Conservation (phyloP, 2,797 vertebrate genomes). For the Chelon auratus region DNA sequence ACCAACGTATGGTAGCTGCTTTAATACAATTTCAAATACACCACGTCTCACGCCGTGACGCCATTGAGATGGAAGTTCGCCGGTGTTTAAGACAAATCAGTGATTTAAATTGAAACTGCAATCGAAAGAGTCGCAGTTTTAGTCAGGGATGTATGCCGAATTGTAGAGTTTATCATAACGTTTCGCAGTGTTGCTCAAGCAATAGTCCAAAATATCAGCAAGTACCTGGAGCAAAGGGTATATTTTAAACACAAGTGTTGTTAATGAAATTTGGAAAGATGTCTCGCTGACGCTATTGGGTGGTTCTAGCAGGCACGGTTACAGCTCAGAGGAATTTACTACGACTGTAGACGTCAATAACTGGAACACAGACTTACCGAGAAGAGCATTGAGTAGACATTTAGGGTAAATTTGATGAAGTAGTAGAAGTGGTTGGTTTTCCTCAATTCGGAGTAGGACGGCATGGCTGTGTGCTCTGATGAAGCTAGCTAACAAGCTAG, state of each 20-base stretch:
- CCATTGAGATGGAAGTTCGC: neutral
- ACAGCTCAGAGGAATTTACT: neutral
- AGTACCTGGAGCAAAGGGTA: rapidly evolving
- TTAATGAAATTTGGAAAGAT: conserved; percentile 15
- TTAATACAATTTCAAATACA: neutral
- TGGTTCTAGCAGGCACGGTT: conserved; percentile 25
- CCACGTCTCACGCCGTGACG: neutral
- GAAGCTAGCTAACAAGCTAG: conserved; percentile 54
- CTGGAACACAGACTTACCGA: conserved; percentile 82
- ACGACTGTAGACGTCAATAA: neutral
- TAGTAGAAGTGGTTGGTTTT: conserved; percentile 87
- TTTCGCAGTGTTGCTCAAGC: rapidly evolving
- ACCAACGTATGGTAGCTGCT: neutral
- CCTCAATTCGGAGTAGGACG: conserved; percentile 81
- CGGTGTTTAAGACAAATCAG: neutral
- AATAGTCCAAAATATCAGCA: rapidly evolving
- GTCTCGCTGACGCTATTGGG: conserved; percentile 16
- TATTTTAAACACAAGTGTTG: conserved; percentile 8
- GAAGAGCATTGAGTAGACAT: conserved; percentile 89
- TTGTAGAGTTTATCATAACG: neutral
- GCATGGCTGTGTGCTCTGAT: conserved; percentile 73
- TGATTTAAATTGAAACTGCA: neutral
- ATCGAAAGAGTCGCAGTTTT: rapidly evolving
- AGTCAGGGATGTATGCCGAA: conserved; percentile 30
- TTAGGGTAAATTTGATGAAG: conserved; percentile 88